Evolutionary conservation across 2,888 invertebrate genomes (phyloP).

Genomic region (Standfussiana lucernea): DNA sequence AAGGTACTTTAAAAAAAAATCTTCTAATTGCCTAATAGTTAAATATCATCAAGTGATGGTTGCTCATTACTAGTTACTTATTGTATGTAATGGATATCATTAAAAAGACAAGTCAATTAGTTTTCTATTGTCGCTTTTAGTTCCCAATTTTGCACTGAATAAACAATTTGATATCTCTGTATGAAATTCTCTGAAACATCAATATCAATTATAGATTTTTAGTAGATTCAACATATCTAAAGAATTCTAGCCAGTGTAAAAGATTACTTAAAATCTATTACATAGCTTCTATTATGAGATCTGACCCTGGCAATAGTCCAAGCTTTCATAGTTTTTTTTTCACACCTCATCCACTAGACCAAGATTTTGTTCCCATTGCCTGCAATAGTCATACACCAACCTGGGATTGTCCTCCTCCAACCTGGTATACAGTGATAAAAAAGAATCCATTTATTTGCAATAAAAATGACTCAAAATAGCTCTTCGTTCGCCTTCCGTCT

Average conservation of each 20-base stretch:
- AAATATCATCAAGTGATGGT: background rate
- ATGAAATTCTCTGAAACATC: background rate
- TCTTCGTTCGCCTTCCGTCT: too few species aligned
- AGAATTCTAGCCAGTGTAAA: background rate
- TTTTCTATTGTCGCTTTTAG: background rate
- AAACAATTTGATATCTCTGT: background rate
- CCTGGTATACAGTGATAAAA: background rate
- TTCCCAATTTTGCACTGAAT: background rate
- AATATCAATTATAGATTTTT: background rate
- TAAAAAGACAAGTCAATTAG: background rate
- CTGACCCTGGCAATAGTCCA: constrained; percentile 26
- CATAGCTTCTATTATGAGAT: constrained; percentile 3
- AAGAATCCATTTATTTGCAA: background rate
- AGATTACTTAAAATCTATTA: background rate
- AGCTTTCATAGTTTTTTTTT: background rate
- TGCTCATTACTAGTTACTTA: background rate
- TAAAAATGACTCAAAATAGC: too few species aligned
- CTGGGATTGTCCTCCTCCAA: background rate
- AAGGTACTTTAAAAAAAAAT: background rate
- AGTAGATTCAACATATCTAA: background rate
- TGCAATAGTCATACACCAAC: background rate
- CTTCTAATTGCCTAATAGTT: background rate
- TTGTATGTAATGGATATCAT: background rate
- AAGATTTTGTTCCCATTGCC: background rate
- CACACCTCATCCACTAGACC: too few species aligned